Percentiles rank a stretch among this genome's conserved stretches.
Conservation (phyloP, 2,888 invertebrate species). For the Epinotia nisella region DNA sequence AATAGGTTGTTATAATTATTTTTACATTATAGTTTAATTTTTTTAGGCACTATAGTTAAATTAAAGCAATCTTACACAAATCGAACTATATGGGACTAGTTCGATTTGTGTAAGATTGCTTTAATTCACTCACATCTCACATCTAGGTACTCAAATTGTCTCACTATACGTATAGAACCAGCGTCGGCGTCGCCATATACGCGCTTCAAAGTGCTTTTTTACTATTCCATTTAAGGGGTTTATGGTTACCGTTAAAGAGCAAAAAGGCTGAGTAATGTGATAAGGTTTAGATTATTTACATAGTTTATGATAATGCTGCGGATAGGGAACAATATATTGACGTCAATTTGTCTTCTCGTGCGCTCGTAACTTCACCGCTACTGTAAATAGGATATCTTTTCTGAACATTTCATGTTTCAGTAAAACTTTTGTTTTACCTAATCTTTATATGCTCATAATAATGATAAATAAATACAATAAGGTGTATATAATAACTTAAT, state of each 20-base stretch:
- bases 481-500: too few species aligned
- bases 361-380: not conserved
- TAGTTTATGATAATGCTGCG: conserved; percentile 11
- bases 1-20: too few species aligned
- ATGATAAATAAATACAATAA: too few species aligned
- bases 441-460: too few species aligned
- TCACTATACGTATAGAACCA: not conserved
- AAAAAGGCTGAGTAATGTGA: conserved; percentile 11
- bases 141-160: not conserved
- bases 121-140: too few species aligned
- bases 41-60: too few species aligned
- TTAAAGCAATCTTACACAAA: too few species aligned
- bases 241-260: not conserved
- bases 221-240: not conserved
- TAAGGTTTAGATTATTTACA: not conserved
- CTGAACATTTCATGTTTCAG: not conserved
- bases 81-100: too few species aligned
- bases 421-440: not conserved
- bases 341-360: conserved; percentile 21
- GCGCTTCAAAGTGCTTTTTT: not conserved
- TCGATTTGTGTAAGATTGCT: too few species aligned
- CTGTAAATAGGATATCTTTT: not conserved
- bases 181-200: not conserved
- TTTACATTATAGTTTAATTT: too few species aligned
- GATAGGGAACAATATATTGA: conserved; percentile 28